Evolutionary conservation across 1,140 invertebrate species (phyloP), one percentile per base, ranked within the genome.

Genomic region (Tyrophagus putrescentiae): DNA sequence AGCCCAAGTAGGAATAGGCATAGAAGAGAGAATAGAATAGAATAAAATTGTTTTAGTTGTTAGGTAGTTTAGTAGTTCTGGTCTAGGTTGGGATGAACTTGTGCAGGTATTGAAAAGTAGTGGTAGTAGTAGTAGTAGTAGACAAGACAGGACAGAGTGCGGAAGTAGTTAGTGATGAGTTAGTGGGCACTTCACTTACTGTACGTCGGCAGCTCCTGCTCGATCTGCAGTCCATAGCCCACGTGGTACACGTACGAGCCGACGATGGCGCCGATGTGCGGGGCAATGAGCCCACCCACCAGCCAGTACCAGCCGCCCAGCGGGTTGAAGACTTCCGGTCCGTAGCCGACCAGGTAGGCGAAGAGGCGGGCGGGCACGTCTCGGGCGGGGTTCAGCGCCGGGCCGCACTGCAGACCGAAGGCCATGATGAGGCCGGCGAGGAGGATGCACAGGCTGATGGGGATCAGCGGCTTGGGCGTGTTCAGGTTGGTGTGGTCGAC

Each of bases 181-280:
- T 25, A 45, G 27, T 45, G 9, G 27, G 27, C 11, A 9, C 42
- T 45, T 23, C 23, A 23, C 11, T 45, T 9, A 25, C 27, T 6
- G 4, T n/a, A n/a, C n/a, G n/a, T n/a, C n/a, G n/a, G n/a, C n/a
- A n/a, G n/a, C n/a, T 48, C 44, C 25, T 48, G 21, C 31, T 59
- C 57, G n/a, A 59, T 9, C 32, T 59, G 57, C n/a, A 59, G 23
- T 45, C 87, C 85, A 33, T 91, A 80, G 42, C 83, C 78, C 0
- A 80, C 76, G 45, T 71, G 67, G 67, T 79, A 79, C 4, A 76
- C 57, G 60, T 67, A 68, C 5, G 72, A 70, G 0, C 78, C 78
- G 7, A 79, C 44, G 0, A 79, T 54, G 2, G 72, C 77, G 5
- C 77, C 78, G 34, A 80, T 63, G 61, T 76, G 71, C 4, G 78